These are phyloP conservation scores for Leguminivora glycinivorella DNA, from an alignment of 1,140 invertebrate genomes.

Conservation along the genomic window DNA sequence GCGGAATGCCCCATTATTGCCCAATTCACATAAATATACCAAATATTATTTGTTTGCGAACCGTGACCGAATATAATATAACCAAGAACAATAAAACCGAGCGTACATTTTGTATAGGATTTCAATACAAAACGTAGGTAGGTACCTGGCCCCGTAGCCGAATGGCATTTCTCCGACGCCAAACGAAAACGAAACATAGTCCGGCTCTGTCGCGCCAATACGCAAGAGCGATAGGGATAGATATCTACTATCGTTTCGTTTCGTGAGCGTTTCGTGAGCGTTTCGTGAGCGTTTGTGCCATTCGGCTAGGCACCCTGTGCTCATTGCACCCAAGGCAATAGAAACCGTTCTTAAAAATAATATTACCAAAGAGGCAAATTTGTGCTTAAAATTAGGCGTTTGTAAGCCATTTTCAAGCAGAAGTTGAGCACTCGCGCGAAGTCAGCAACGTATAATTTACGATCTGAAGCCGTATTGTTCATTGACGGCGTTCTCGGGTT, in stretches of 20 bases:
- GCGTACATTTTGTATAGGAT: conserved; percentile 2
- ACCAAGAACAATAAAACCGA: neutral
- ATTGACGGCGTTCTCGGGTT: conserved; percentile 59
- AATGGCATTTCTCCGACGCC: too few species aligned
- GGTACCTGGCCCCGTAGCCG: too few species aligned
- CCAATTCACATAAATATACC: neutral
- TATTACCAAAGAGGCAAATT: neutral
- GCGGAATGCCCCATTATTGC: neutral
- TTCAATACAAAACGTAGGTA: neutral
- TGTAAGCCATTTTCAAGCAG: conserved; percentile 2
- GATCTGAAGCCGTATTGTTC: conserved; percentile 65
- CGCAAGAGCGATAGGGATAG: too few species aligned
- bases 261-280: too few species aligned
- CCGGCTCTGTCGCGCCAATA: too few species aligned
- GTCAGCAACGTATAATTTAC: conserved; percentile 54
- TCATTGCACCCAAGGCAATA: neutral
- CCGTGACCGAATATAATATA: neutral
- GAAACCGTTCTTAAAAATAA: neutral
- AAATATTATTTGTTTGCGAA: neutral
- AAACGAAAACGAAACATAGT: too few species aligned
- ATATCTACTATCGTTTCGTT: too few species aligned
- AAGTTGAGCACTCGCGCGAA: neutral
- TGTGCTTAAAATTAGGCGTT: neutral
- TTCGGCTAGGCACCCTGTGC: too few species aligned
- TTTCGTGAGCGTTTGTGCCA: too few species aligned